phyloP scores from a whole-genome alignment of 2,113 vertebrate species.

The Zingel zingel region DNA sequence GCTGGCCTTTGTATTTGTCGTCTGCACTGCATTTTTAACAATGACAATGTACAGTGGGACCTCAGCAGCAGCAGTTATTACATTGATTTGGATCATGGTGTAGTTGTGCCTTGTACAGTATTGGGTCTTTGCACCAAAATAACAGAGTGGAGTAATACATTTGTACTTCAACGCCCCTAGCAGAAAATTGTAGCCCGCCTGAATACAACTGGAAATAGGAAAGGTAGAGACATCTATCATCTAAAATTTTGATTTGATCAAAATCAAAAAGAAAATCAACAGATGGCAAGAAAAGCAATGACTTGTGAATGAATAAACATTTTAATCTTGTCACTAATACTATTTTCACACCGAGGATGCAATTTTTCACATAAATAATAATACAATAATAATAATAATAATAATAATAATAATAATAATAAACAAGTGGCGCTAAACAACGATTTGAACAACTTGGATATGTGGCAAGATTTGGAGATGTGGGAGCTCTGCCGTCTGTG shows the following conservation, averaged over 20 bases:
- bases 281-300: neutral
- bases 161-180: neutral
- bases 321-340: neutral
- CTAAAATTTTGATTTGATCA: no score
- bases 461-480: no score
- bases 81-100: conserved; percentile 40
- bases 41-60: conserved; percentile 15
- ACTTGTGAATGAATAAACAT: neutral
- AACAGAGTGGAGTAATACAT: conserved; percentile 15
- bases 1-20: conserved; percentile 45
- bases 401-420: no score
- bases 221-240: neutral
- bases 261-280: neutral
- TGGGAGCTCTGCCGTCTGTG: no score
- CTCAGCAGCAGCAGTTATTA: conserved; percentile 28
- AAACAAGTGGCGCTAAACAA: no score
- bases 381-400: no score
- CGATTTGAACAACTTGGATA: no score
- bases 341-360: no score
- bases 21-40: conserved; percentile 46
- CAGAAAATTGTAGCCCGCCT: neutral
- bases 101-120: conserved; percentile 20
- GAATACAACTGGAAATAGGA: conserved; percentile 3
- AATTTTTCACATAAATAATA: no score
- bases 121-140: conserved; percentile 5